Base-by-base conservation (phyloP, 2,888 invertebrate species). In the Tridacna gigas region DNA sequence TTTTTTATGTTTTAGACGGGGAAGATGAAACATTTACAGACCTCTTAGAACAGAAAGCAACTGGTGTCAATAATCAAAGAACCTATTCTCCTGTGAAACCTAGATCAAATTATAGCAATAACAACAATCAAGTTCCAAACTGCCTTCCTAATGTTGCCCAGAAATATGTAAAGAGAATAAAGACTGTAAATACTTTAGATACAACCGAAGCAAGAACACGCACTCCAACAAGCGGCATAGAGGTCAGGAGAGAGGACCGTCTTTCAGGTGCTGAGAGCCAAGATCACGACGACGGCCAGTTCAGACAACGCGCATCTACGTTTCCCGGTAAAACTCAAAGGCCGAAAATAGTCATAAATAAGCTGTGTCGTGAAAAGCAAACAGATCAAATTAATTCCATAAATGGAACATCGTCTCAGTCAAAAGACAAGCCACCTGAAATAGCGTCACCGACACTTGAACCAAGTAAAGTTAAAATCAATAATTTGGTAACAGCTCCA, bases 221-320 rank as follows among this genome's bases (percentile, higher is more conserved):
- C 12, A 51, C 71, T 18, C 71, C 71, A 48, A 71, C 71, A 22
- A 45, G 25, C 25, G 26, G 51, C 18, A 75, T n/a, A 18, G 61
- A 61, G 18, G 22, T 63, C 13, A 28, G 63, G 15, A 61, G 28
- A 37, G 45, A 37, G 2, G 37, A 45, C 7, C 75, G 63, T 45
- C 13, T 61, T 12, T 61, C 61, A 2, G 47, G 63, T 25, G 75
- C 28, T 20, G n/a, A 18, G 28, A 15, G 20, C 18, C 61, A 47
- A 4, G 75, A 75, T n/a, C 26, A 47, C n/a, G 63, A 63, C 4
- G 47, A 61, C 9, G 80, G 82, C 25, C 69, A 66, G n/a, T 86
- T 86, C 37, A 77, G 86, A 56, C 75, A 74, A 71, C 81, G 86
- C 15, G 86, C 86, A n/a, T 82, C 82, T 26, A 82, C 86, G 11